Base-by-base conservation (phyloP, 2,888 invertebrate genomes). In the Trypoxylon attenuatum region DNA sequence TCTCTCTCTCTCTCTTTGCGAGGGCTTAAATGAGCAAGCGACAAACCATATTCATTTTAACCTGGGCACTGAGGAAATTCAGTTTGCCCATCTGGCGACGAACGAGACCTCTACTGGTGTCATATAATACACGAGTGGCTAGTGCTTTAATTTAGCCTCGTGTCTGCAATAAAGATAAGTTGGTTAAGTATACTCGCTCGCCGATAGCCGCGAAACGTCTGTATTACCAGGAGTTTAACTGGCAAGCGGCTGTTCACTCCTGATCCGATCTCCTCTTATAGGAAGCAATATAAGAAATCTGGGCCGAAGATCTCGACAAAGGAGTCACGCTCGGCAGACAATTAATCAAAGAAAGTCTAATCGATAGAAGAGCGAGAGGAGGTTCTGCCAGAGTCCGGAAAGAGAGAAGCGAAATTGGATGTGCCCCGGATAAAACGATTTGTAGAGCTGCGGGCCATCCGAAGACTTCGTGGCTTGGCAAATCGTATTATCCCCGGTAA, bases 401-500 rank as follows among this genome's bases (percentile, higher is more conserved):
- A 16, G 59, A 23, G 42, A 38, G 15, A 59, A 60, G 41, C 52
- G 52, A 52, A 55, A 64, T 60, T 65, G 67, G 52, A 65, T 57
- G 61, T 47, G 33, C 23, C n/a, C n/a, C 46, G 47, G 62, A 54
- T 67, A 67, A 62, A 69, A 62, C 62, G 69, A 62, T 69, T 69
- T 57, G 61, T 65, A 49, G 55, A 60, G 59, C 50, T 56, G 63
- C 65, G 65, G 57, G 49, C 47, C 43, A 42, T 25, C 39, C 27
- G 47, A 27, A 42, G 29, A 62, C 49, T 67, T 29, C 54, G 47
- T 58, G 67, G 58, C 38, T 50, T 45, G 23, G 51, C 50, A 64
- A 69, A 70, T 70, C 64, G 60, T 54, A 56, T 64, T 56, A 59
- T 69, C 59, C 70, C 38, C 25, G 56, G 59, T 70, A 70, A 70